phyloP scores from a whole-genome alignment of 2,888 invertebrate species.

The Meandrusa payeni region DNA sequence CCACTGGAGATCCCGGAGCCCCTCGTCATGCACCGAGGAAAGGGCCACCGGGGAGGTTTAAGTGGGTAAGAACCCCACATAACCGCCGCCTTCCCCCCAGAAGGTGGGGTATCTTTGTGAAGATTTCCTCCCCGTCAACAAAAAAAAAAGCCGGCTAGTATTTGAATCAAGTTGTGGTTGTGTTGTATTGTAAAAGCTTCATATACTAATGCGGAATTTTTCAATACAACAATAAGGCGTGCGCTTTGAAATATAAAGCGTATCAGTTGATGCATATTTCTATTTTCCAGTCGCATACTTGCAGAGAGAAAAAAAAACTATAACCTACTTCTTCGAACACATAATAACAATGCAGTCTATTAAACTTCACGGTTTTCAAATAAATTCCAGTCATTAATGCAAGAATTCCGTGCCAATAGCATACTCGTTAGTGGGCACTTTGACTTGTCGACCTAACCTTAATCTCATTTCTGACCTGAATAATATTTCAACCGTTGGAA shows the following conservation, averaged over 20 bases:
- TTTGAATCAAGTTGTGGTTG: too few species aligned
- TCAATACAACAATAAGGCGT: too few species aligned
- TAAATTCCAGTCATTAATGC: constrained; percentile 62
- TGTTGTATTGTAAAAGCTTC: too few species aligned
- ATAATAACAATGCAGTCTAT: constrained; percentile 30
- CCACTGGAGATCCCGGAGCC: too few species aligned
- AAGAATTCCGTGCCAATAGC: constrained; percentile 66
- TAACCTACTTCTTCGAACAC: constrained; percentile 26
- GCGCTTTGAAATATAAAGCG: constrained; percentile 10
- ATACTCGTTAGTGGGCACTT: constrained; percentile 40
- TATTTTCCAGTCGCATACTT: constrained; percentile 12
- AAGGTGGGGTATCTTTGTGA: too few species aligned
- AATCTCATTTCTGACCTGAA: constrained; percentile 45
- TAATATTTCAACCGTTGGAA: constrained; percentile 26
- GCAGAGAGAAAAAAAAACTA: constrained; percentile 20
- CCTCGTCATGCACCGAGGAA: too few species aligned
- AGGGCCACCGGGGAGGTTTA: too few species aligned
- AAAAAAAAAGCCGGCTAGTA: too few species aligned
- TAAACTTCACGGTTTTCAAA: constrained; percentile 34
- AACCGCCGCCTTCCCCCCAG: too few species aligned
- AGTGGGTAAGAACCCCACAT: too few species aligned
- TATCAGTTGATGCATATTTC: constrained; percentile 17
- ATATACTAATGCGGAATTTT: too few species aligned
- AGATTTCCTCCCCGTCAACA: too few species aligned
- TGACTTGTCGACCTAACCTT: constrained; percentile 40